Evolutionary conservation across 2,888 invertebrate species (phyloP), one percentile per base, ranked within the genome.

Genomic region (Pyrochroa serraticornis): DNA sequence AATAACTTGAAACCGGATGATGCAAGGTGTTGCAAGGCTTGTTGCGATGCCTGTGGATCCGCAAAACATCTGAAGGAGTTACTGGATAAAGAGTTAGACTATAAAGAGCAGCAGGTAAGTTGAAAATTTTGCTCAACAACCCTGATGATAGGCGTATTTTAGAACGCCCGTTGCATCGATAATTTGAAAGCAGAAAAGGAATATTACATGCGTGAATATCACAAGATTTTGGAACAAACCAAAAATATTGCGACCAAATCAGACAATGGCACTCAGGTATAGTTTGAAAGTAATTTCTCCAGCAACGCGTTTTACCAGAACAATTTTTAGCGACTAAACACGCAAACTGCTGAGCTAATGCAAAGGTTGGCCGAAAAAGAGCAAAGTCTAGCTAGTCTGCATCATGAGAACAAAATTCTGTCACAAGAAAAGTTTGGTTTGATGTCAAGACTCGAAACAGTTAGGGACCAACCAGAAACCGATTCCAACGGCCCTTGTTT

Each of bases 141-240:
- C 1, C 34, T 39, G 6, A 22, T 37, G 13, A n/a, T 12, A 35
- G 42, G 51, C 38, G 38, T 44, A 50, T 67, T 64, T 6, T 45
- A 73, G 71, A 66, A 70, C 12, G 51, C 49, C 9, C 65, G 67
- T 43, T 67, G 70, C 14, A 60, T 72, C 12, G 72, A 73, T n/a
- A 57, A 63, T 33, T 48, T 75, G 9, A 67, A 61, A 41, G 58
- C 75, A 6, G 83, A 84, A 71, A 78, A 82, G 41, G 82, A 84
- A 65, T 80, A 80, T 70, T 83, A 81, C 60, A 79, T 77, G 73
- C 77, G 77, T 13, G 82, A 84, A 65, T 83, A 80, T 63, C 77
- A 77, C 32, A 78, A 76, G 60, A 62, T 80, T 13, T 73, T 78
- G 47, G 80, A 81, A 48, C 76, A 80, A 59, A 68, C 75, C 38